Evolutionary conservation across 2,113 vertebrate genomes (phyloP), one percentile per base, ranked within the genome.

Genomic region (Capreolus pygargus): DNA sequence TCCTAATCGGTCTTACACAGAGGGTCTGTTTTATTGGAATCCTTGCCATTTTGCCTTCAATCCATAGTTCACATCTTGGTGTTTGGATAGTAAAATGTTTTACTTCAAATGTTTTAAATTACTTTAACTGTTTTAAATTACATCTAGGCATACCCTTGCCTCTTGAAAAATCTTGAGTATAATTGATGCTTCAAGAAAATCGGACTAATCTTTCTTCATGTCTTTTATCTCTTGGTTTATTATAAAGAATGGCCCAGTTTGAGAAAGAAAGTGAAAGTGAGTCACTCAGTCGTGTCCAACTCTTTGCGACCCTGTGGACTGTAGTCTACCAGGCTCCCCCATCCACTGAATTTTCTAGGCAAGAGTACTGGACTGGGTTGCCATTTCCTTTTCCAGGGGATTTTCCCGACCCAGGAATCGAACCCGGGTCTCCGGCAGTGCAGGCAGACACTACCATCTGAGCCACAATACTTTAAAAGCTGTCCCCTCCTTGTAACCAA

Each of bases 41-140:
- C 45, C 84, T 39, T 64, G 27, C 82, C 96, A n/a, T 91, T 96
- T 93, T 95, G 23, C 11, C n/a, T 67, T 95, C 84, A 76, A 47
- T 94, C 57, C 61, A 8, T 70, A 50, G 28, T 30, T 50, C 10
- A 28, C 2, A 23, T 70, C 16, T 87, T 88, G 14, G 57, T 84
- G 17, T 91, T 87, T 64, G 28, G 57, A 14, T 43, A 91, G 58
- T 87, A 79, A 86, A 95, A 67, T 52, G 13, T 78, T 86, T 94
- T 23, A 36, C 64, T 21, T 67, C 21, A 78, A 92, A 54, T 36
- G 13, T 83, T 86, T 94, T 25, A n/a, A 52, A 55, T 85, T 91
- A 54, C 54, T 84, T 55, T 58, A 58, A 27, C 57, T 58, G 23
- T 76, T 76, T 14, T 43, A 43, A 76, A 50, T 89, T 91, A 47